These are phyloP conservation scores for Ctenodactylus gundi DNA, from an alignment of 2,113 vertebrate genomes.

Conservation along the genomic window DNA sequence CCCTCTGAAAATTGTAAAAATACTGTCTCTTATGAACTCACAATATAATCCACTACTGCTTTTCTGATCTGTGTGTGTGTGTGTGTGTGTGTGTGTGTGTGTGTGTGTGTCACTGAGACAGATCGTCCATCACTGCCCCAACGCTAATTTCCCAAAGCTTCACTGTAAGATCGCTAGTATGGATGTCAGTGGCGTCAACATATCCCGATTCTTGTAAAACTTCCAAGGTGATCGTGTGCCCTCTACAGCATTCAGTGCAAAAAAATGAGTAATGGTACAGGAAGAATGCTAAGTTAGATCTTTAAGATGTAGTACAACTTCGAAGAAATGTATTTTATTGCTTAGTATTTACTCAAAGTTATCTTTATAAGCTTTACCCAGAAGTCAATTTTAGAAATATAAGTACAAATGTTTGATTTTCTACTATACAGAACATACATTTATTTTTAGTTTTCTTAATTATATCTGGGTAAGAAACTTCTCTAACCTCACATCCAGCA, in stretches of 20 bases:
- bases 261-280: neutral
- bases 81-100: neutral
- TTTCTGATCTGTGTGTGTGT: neutral
- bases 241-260: neutral
- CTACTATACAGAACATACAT: neutral
- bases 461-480: neutral
- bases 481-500: neutral
- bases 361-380: neutral
- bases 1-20: neutral
- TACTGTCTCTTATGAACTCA: neutral
- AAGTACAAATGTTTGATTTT: neutral
- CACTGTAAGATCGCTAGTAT: neutral
- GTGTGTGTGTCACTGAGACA: accelerated
- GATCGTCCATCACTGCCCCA: neutral
- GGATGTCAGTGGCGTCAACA: neutral
- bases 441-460: neutral
- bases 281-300: neutral
- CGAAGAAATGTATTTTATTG: neutral
- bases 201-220: neutral
- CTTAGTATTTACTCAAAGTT: neutral
- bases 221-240: accelerated
- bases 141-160: neutral
- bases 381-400: neutral
- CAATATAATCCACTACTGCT: neutral
- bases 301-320: neutral